Percentiles rank a stretch among this genome's conserved stretches.
Conservation (phyloP, 2,797 vertebrate genomes). For the Thaleichthys pacificus region DNA sequence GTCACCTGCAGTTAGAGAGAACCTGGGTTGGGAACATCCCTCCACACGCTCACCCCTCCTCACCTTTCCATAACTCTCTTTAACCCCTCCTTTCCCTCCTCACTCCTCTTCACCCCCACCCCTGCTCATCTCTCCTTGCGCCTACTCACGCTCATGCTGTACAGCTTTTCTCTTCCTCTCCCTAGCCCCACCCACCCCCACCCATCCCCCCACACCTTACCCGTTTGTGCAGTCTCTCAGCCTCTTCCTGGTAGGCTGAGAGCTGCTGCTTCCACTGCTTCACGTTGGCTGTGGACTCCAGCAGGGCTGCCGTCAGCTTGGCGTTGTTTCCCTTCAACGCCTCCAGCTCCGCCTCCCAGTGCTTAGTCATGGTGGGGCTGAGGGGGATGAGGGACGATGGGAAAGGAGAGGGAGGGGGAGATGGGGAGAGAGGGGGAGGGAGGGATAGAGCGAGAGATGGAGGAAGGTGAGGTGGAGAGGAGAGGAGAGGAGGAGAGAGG, state of each 20-base stretch:
- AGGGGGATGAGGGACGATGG: background rate
- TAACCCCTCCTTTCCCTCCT: constrained; percentile 7
- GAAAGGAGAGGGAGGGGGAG: background rate
- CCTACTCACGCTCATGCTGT: background rate
- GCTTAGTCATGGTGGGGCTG: constrained; percentile 96
- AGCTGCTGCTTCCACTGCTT: constrained; percentile 99
- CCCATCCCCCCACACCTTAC: constrained; percentile 66
- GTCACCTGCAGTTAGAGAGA: constrained; percentile 59
- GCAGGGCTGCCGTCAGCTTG: constrained; percentile 93
- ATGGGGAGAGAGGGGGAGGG: background rate
- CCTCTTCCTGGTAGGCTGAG: constrained; percentile 96
- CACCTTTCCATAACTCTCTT: background rate
- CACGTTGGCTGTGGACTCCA: constrained; percentile 98
- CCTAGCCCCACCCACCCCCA: background rate
- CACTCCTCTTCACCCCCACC: constrained; percentile 2
- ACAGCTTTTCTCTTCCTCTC: constrained; percentile 8
- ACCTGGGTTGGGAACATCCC: background rate
- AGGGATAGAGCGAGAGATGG: background rate
- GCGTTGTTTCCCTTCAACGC: constrained; percentile 97
- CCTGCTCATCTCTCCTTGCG: background rate
- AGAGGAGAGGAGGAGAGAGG: background rate
- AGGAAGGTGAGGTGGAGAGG: background rate
- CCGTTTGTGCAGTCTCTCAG: constrained; percentile 95
- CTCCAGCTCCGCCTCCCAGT: constrained; percentile 97
- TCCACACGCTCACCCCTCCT: background rate